Evolutionary conservation across 2,888 invertebrate genomes (phyloP), one percentile per base, ranked within the genome.

Genomic region (Oligia latruncula): DNA sequence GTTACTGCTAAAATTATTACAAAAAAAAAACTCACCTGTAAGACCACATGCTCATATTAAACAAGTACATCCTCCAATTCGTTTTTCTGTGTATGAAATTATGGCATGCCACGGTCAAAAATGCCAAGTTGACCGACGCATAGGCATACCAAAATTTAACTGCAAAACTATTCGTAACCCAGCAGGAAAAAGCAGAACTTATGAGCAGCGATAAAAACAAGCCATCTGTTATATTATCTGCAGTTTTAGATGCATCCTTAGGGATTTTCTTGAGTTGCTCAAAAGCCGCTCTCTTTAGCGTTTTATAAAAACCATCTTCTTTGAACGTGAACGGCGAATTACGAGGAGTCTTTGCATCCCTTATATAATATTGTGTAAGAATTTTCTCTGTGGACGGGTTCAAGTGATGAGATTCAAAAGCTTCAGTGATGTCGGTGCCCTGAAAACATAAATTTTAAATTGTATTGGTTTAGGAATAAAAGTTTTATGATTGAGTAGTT

Each of bases 401-500:
- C 65, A 98, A 90, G 92, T 98, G 98, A 92, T 98, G 98, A 0
- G 97, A 94, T 96, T 98, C 98, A 90, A 98, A 98, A 11, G 98
- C 97, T 95, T 98, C 98, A 0, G 98, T 98, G 80, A 98, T 98
- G 89, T 98, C 98, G 1, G 98, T 98, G 0, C 98, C 98, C 97
- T 98, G 78, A 15, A 86, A 84, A 80, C 13, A 55, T 71, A 62
- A 35, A 64, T 72, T 58, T 23, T 23, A 23, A 58, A 64, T 71
- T 65, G 6, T 66, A 60, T 70, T 68, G n/a, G 13, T 77, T 43
- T 71, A 29, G 9, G 4, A 64, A 23, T 80, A 13, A 17, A 46
- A 23, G 17, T 43, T 43, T 29, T 52, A 11, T 71, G 4, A 4
- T 62, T 35, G 6, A 55, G 52, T 9, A 52, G 4, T 15, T 29